These are phyloP conservation scores for Lysandra coridon DNA, from an alignment of 2,888 invertebrate genomes.

Conservation along the genomic window DNA sequence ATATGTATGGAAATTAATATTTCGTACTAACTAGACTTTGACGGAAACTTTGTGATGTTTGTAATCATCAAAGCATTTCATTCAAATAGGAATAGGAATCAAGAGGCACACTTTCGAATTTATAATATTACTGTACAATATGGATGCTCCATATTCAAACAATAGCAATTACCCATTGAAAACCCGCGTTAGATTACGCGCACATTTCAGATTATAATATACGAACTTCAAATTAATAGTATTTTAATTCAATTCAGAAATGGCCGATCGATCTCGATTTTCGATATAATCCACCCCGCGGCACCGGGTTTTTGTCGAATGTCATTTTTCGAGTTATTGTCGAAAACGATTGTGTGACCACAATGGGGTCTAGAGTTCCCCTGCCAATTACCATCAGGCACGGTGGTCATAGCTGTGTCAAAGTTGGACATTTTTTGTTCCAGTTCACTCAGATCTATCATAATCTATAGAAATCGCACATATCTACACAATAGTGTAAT, in stretches of 20 bases:
- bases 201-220: neutral
- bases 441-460: constrained; percentile 42
- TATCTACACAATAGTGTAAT: constrained; percentile 51
- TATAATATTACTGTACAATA: neutral
- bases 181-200: neutral
- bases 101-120: neutral
- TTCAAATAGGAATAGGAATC: no score
- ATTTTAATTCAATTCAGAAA: neutral
- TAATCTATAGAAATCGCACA: constrained; percentile 52
- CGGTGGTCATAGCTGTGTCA: constrained; percentile 73
- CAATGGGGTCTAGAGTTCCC: constrained; percentile 61
- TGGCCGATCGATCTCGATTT: constrained; percentile 33
- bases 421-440: constrained; percentile 66
- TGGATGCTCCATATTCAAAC: neutral
- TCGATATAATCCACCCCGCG: constrained; percentile 67
- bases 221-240: constrained; percentile 12
- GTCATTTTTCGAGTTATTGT: constrained; percentile 67
- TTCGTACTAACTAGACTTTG: no score
- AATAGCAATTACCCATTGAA: neutral
- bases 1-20: no score
- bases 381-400: constrained; percentile 77
- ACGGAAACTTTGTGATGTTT: no score
- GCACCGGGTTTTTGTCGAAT: no score
- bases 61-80: no score
- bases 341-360: constrained; percentile 62